Evolutionary conservation across 2,888 invertebrate species (phyloP).

Genomic region (Lepas anatifera): DNA sequence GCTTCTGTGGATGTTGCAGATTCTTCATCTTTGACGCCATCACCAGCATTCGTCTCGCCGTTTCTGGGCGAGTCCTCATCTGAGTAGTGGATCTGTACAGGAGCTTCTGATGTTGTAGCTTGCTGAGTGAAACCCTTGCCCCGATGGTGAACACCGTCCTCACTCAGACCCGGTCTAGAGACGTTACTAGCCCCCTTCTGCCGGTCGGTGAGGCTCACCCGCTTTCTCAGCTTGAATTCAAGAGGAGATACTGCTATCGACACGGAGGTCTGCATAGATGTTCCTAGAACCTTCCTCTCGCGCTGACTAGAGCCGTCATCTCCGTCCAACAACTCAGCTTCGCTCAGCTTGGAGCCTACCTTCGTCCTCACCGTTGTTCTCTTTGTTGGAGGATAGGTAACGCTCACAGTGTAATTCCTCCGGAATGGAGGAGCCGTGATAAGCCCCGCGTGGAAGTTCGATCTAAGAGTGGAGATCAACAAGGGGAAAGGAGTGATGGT

Average conservation of each 20-base stretch:
- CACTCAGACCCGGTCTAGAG: too few species aligned
- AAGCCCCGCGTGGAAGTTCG: background rate
- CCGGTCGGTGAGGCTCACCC: background rate
- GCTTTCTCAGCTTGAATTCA: background rate
- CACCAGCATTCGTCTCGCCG: background rate
- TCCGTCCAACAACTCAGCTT: background rate
- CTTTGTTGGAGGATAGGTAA: background rate
- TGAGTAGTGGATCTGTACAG: background rate
- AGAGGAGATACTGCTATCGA: background rate
- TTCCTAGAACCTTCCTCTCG: background rate
- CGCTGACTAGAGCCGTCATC: background rate
- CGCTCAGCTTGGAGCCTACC: background rate
- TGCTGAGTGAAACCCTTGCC: too few species aligned
- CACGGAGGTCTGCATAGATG: background rate
- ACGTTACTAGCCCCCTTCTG: too few species aligned
- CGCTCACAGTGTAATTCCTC: background rate
- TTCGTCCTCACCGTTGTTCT: background rate
- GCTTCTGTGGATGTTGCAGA: background rate
- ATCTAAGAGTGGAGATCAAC: background rate
- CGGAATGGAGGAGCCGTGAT: background rate
- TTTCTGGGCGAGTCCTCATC: background rate
- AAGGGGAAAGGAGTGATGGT: background rate
- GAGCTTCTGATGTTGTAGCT: background rate
- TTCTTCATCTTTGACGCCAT: background rate
- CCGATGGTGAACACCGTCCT: too few species aligned